A percentile compares a stretch with the other conserved stretches of the same genome.
phyloP scores from a whole-genome alignment of 2,797 vertebrate genomes.

The Chloroceryle amazona region DNA sequence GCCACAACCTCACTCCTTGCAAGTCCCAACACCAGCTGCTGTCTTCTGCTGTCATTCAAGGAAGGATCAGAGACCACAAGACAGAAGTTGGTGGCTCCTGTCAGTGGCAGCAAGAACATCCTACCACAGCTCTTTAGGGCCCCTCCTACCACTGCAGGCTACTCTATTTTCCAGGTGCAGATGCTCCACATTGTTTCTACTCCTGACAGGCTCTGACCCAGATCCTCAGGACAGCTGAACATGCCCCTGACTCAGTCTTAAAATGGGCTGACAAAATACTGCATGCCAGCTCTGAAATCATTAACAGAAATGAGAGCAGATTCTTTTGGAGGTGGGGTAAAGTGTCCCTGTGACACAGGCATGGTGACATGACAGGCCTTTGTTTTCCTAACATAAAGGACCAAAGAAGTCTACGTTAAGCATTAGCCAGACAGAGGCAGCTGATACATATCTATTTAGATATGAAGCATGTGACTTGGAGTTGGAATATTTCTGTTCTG shows the following conservation, averaged over 20 bases:
- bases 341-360: background rate
- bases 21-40: background rate
- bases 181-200: background rate
- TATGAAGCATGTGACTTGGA: background rate
- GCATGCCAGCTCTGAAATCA: background rate
- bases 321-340: background rate
- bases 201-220: background rate
- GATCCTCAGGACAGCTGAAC: background rate
- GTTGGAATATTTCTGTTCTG: background rate
- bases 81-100: background rate
- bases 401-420: background rate
- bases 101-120: background rate
- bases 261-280: background rate
- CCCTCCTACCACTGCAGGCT: background rate
- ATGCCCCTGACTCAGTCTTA: background rate
- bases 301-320: background rate
- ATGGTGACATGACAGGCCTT: conserved; percentile 20
- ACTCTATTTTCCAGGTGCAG: background rate
- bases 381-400: background rate
- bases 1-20: background rate
- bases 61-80: background rate
- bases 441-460: background rate
- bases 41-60: background rate
- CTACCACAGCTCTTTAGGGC: background rate
- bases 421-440: conserved; percentile 11